phyloP scores from a whole-genome alignment of 2,113 vertebrate species.

The Pardalotus punctatus region DNA sequence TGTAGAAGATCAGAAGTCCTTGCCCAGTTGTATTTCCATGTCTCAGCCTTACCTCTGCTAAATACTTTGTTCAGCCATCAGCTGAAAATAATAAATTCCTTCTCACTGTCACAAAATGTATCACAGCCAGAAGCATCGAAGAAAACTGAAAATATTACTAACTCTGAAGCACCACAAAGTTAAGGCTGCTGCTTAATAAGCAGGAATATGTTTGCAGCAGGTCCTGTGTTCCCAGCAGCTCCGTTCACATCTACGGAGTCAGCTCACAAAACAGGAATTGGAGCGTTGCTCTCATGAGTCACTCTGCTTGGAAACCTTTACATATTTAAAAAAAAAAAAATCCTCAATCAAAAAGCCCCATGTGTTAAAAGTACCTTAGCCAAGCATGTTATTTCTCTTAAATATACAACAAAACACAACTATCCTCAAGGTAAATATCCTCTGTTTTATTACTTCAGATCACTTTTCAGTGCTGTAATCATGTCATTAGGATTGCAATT shows the following conservation, averaged over 20 bases:
- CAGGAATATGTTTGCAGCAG: neutral
- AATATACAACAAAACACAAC: conserved; percentile 22
- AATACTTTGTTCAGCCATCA: neutral
- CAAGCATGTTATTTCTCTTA: conserved; percentile 44
- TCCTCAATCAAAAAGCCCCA: neutral
- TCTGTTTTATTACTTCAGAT: conserved; percentile 34
- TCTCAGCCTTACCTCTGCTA: neutral
- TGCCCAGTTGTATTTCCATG: neutral
- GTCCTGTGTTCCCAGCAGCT: neutral
- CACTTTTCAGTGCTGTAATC: conserved; percentile 36
- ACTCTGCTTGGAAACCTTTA: conserved; percentile 32
- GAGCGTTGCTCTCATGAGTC: conserved; percentile 9
- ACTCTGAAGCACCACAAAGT: neutral
- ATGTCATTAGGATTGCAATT: neutral
- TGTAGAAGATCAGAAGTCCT: neutral
- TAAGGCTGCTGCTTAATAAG: neutral
- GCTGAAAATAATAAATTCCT: neutral
- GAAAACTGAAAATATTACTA: neutral
- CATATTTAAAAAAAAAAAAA: neutral
- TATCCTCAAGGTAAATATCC: conserved; percentile 48
- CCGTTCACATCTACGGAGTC: neutral
- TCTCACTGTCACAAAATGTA: neutral
- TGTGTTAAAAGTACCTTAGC: conserved; percentile 16
- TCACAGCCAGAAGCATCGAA: neutral
- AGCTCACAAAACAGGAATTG: neutral